Evolutionary conservation across 2,113 vertebrate genomes (phyloP), one percentile per base, ranked within the genome.

Genomic region (Coptodon rendalli): DNA sequence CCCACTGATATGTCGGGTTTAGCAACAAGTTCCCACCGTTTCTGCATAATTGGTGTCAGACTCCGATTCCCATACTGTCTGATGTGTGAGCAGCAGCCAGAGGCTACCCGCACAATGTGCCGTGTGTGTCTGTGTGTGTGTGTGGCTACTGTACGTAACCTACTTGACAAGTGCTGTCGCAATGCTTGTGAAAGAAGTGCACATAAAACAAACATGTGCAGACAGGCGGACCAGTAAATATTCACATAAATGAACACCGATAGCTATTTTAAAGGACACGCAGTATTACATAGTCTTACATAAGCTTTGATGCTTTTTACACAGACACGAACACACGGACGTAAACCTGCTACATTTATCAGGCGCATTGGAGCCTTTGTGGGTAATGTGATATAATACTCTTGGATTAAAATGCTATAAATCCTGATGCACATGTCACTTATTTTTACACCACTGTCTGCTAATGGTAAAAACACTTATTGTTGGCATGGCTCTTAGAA

Each of bases 31-130:
- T 91, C 85, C 92, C 71, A 81, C 85, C 34, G 19, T 89, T 93
- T 95, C 92, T 94, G 92, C 94, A 95, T 95, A 96, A 95, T 95
- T 96, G 94, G 92, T 95, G 94, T 95, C 94, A 95, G 93, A 91
- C 88, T 94, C 79, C 6, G 85, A 95, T 92, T 91, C 89, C 86
- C 89, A 91, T 92, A 92, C 16, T 85, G 89, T 91, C 86, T 94
- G 92, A 95, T 93, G 88, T 91, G 83, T 57, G 84, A 92, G 84
- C 86, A 53, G 83, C 53, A 86, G 91, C 94, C 90, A 92, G 90
- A 57, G 94, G 94, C 91, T 83, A 88, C 87, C 63, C 40, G 40
- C 43, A 85, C 89, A 84, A 88, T 84, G 83, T 56, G 85, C 82
- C 43, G 43, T 71, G 66, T 83, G 81, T 31, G 59, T 86, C 73